Base-by-base conservation (phyloP, 2,888 invertebrate genomes). In the Amblyjoppa proteus region DNA sequence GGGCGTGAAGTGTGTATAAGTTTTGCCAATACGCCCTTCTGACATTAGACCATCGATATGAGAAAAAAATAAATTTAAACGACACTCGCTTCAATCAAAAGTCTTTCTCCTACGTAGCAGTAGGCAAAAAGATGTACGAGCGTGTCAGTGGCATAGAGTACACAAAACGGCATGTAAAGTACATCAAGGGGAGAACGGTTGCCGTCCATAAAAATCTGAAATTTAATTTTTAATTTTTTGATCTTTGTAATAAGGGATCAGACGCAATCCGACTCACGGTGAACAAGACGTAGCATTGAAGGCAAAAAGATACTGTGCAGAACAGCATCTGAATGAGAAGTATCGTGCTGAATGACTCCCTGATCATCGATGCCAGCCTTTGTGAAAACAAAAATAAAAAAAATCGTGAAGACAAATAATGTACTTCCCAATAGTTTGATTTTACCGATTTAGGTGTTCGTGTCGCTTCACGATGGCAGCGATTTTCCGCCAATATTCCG, bases 41-140 rank as follows among this genome's bases (percentile, higher is more conserved):
- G 45, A 49, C 16, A 3, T 49, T 4, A 16, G 16, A 49, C 13
- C 45, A 49, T 4, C 45, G 31, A 5, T 5, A 34, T n/a, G 28
- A 20, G 1, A 20, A 28, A n/a, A 66, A 64, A 66, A 20, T 25
- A 64, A 45, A 7, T 16, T 2, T 16, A 45, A 56, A 20, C 11
- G 41, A 41, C 1, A 71, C 80, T 78, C 74, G 86, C 88, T 77
- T 87, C 81, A 11, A 78, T 51, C 20, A 84, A 69, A 20, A 87
- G 75, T 75, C 66, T 68, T 53, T 88, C 88, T 13, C 88, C 88
- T 28, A 87, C 87, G 78, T 86, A 87, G 56, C 88, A 88, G 68
- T 87, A 88, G 11, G 85, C 69, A 31, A 82, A 88, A n/a, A 88
- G 73, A 74, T 88, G 88, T 64, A 87, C 70, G 20, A 83, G 78